phyloP scores from a whole-genome alignment of 1,140 invertebrate species.

The Drosophila punjabiensis region DNA sequence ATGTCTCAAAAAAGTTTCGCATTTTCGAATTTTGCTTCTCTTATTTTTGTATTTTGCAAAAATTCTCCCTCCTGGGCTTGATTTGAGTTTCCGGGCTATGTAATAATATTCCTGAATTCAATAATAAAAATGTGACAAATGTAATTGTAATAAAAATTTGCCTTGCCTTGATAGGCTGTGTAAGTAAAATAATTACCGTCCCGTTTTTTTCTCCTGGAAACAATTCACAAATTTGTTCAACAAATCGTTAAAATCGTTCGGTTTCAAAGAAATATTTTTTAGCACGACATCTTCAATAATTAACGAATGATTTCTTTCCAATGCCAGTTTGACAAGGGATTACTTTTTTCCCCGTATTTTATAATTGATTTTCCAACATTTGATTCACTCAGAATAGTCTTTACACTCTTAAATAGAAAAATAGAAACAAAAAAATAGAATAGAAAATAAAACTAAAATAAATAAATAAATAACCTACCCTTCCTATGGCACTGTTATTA shows the following conservation, averaged over 20 bases:
- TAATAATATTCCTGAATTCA: neutral
- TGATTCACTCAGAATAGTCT: neutral
- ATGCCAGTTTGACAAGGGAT: neutral
- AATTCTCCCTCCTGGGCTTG: neutral
- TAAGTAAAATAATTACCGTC: neutral
- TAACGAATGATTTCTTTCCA: neutral
- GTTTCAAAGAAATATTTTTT: neutral
- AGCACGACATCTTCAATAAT: neutral
- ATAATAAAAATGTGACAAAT: neutral
- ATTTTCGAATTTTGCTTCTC: neutral
- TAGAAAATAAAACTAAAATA: too few relatives aligned
- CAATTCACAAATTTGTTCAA: neutral
- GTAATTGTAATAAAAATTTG: neutral
- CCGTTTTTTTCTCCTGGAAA: neutral
- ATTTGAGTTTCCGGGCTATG: neutral
- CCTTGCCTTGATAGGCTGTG: too few relatives aligned
- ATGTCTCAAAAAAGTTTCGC: neutral
- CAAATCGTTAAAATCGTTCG: neutral
- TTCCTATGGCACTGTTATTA: too few relatives aligned
- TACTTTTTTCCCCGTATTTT: neutral
- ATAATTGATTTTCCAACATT: neutral
- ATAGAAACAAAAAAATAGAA: too few relatives aligned
- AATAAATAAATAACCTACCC: too few relatives aligned
- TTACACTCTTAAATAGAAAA: too few relatives aligned
- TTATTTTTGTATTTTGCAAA: neutral